These are phyloP conservation scores for Bujurquina vittata DNA, from an alignment of 2,113 vertebrate genomes.

Conservation along the genomic window DNA sequence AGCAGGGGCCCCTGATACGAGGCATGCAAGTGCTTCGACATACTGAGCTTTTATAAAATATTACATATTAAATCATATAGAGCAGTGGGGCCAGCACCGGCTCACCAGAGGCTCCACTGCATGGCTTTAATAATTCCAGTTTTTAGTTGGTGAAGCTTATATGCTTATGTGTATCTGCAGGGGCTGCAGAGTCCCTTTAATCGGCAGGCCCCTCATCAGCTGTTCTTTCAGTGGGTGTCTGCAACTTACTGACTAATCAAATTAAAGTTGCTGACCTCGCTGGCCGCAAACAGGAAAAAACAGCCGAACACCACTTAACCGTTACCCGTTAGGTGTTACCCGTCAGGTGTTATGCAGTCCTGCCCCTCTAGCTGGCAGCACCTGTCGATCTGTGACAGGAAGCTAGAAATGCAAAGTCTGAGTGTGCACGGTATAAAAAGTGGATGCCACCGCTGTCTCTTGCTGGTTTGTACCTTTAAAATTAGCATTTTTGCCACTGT, in stretches of 20 bases:
- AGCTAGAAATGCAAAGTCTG: too few relatives aligned
- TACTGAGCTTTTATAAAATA: background rate
- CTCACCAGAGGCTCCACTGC: background rate
- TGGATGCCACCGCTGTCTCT: too few relatives aligned
- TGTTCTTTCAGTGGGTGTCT: too few relatives aligned
- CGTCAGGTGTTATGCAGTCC: background rate
- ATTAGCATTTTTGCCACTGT: too few relatives aligned
- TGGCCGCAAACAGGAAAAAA: fast-evolving
- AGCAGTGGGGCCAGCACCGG: background rate
- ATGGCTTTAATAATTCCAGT: too few relatives aligned
- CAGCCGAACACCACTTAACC: background rate
- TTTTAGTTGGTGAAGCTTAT: too few relatives aligned
- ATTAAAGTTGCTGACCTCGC: background rate
- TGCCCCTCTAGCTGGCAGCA: background rate
- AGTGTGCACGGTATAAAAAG: too few relatives aligned
- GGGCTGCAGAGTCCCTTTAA: too few relatives aligned
- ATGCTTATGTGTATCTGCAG: too few relatives aligned
- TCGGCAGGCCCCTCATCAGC: too few relatives aligned
- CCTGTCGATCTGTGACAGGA: background rate
- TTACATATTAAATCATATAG: background rate
- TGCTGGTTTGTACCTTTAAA: too few relatives aligned
- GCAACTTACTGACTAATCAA: too few relatives aligned
- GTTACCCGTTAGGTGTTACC: background rate
- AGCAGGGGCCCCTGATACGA: conserved; percentile 20
- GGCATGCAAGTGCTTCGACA: background rate